Conservation (phyloP, 2,797 vertebrate species). For the Oryzias sinensis region DNA sequence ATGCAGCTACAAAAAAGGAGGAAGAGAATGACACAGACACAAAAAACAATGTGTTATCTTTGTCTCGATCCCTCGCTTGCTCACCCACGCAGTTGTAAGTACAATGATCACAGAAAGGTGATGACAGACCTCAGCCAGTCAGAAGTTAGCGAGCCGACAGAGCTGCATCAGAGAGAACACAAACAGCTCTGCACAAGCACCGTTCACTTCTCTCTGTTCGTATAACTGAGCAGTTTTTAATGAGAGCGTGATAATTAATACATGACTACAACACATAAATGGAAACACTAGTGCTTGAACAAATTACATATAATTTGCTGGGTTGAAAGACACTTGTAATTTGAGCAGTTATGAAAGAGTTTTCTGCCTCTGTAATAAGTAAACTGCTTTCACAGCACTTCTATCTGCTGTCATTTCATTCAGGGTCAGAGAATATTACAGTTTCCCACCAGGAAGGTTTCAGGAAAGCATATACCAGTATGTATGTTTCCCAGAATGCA, state of each 20-base stretch:
- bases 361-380: neutral
- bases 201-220: conserved; percentile 14
- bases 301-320: conserved; percentile 5
- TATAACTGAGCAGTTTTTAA: conserved; percentile 30
- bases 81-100: conserved; percentile 53
- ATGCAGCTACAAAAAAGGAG: conserved; percentile 17
- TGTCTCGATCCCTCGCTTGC: conserved; percentile 33
- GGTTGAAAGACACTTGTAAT: neutral
- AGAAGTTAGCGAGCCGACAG: conserved; percentile 36
- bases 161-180: conserved; percentile 26
- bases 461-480: no score
- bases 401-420: conserved; percentile 7
- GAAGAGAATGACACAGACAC: conserved; percentile 23
- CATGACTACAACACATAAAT: neutral
- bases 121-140: conserved; percentile 56
- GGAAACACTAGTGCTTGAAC: neutral
- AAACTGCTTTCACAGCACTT: conserved; percentile 5
- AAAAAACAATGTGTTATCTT: conserved; percentile 24
- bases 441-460: no score
- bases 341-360: neutral
- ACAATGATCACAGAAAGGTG: conserved; percentile 63
- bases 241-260: conserved; percentile 7
- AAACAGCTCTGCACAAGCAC: conserved; percentile 11
- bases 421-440: neutral
- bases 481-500: no score